Percentiles rank a stretch among this genome's conserved stretches.
Conservation (phyloP, 35 echinoderm and acorn worm species). For the Patiria miniata region DNA sequence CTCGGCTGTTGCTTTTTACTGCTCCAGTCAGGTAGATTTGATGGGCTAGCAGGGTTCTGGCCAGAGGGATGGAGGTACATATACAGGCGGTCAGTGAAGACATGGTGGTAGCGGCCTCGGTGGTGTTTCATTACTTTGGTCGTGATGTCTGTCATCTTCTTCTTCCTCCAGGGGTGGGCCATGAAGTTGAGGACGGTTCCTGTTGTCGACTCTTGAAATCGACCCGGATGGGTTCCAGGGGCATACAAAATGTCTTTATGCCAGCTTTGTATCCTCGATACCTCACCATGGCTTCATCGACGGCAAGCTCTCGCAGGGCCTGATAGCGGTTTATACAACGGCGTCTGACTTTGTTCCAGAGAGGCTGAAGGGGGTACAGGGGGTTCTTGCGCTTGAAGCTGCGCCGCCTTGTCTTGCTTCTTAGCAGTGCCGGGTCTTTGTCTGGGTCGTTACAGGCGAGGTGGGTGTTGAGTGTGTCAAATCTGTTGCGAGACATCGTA, state of each 20-base stretch:
- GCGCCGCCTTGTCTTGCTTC: background rate
- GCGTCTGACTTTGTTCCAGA: background rate
- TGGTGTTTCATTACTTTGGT: background rate
- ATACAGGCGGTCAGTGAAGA: constrained; percentile 46
- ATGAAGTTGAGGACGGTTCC: constrained; percentile 41
- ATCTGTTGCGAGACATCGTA: constrained; percentile 20
- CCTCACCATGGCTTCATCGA: constrained; percentile 56
- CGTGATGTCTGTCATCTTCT: constrained; percentile 1
- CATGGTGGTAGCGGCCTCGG: constrained; percentile 25
- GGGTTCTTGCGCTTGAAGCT: background rate
- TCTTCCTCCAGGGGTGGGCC: background rate
- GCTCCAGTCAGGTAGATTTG: constrained; percentile 44
- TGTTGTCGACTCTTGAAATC: constrained; percentile 40
- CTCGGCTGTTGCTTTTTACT: background rate
- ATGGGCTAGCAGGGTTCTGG: background rate
- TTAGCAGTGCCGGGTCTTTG: background rate
- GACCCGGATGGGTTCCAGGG: constrained; percentile 28
- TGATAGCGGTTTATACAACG: background rate
- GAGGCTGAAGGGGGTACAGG: constrained; percentile 10
- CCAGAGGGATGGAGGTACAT: constrained; percentile 42
- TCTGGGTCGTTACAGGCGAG: background rate
- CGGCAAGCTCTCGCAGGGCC: background rate
- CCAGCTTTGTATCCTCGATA: constrained; percentile 18
- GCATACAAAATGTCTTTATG: constrained; percentile 32
- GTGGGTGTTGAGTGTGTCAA: background rate